These are phyloP conservation scores for Calcarius ornatus DNA, from an alignment of 2,113 vertebrate species.

Conservation along the genomic window DNA sequence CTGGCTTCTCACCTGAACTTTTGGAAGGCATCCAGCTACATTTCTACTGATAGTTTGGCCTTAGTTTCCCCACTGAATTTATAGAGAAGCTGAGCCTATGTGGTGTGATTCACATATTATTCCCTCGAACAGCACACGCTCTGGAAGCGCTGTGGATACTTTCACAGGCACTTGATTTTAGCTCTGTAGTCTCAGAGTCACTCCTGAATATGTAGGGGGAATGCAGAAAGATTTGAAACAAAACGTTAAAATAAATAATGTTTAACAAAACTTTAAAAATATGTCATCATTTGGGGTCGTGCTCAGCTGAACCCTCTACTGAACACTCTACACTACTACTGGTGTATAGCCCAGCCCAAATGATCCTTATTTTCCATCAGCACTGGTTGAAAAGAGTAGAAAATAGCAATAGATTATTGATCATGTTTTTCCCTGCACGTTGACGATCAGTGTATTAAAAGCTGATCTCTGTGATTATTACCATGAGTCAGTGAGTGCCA, in stretches of 20 bases:
- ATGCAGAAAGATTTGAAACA: background rate
- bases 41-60: background rate
- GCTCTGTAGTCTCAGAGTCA: background rate
- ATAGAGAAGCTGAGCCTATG: fast-evolving
- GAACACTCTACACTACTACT: too few relatives aligned
- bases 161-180: background rate
- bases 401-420: background rate
- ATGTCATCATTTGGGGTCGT: fast-evolving
- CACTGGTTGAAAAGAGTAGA: background rate
- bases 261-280: too few relatives aligned
- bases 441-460: background rate
- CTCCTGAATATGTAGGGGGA: background rate
- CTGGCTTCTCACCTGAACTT: background rate
- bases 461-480: background rate
- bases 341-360: background rate
- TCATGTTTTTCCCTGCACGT: background rate
- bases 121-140: fast-evolving
- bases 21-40: background rate
- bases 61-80: background rate
- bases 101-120: fast-evolving
- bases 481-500: background rate
- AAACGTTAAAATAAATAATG: background rate
- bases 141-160: background rate
- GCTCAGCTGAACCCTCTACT: background rate
- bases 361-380: background rate